Evolutionary conservation across 2,797 vertebrate genomes (phyloP), one percentile per base, ranked within the genome.

Genomic region (Alectoris magna): DNA sequence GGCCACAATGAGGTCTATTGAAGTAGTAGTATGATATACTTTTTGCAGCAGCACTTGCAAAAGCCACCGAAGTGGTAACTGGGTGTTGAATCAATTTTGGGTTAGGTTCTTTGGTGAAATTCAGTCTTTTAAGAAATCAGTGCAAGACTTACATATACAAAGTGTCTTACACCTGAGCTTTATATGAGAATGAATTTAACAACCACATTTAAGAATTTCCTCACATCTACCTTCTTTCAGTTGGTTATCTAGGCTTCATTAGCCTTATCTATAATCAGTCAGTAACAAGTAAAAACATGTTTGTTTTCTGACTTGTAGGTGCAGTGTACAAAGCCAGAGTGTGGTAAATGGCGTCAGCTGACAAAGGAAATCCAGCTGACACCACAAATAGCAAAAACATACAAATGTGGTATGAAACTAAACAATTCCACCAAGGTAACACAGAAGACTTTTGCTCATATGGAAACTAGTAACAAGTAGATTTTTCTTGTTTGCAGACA

Each of bases 291-390:
- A 36, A 92, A 96, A 96, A 80, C 81, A 88, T 41, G 87, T 88
- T 94, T 63, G 73, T 34, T 49, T 78, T 94, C 82, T 79, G 63
- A 70, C 69, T 31, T 67, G 39, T 94, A 99, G 99, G 99, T 98
- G 92, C 99, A 99, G 72, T 99, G 99, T 93, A 99, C 98, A 58
- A 99, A 98, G 60, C 97, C 98, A 1, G 98, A 99, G 72, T 99
- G 99, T 94, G 98, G 98, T 38, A 99, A 99, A 85, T 99, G 99
- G 99, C 98, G 99, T 75, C 99, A 99, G 96, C 98, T 99, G 89
- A 99, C 99, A 77, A 99, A 99, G 96, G 99, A 99, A 95, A 99
- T 98, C 79, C 98, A 99, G 62, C 98, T 99, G 68, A 99, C 98
- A 15, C 94, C 98, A 13, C 97, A 98, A 22, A 98, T 99, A 34